phyloP scores from a whole-genome alignment of 1,140 invertebrate genomes.

The Aphaenogaster rudis region DNA sequence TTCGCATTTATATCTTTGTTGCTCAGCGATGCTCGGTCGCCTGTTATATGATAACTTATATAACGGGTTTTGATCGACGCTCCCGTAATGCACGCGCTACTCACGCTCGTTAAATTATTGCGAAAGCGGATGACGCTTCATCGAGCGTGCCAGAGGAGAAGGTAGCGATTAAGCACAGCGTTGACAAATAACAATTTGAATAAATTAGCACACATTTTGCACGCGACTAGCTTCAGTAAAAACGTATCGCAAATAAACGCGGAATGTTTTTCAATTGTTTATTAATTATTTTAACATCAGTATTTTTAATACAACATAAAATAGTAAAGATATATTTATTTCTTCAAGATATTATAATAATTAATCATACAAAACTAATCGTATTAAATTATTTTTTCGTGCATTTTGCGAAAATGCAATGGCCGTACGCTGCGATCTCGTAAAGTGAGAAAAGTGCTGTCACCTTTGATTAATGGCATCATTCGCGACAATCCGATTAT shows the following conservation, averaged over 20 bases:
- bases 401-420: not conserved
- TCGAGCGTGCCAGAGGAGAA: conserved; percentile 63
- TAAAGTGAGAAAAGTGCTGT: conserved; percentile 40
- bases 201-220: conserved; percentile 18
- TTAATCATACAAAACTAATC: not conserved
- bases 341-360: not conserved
- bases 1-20: conserved; percentile 16
- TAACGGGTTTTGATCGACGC: conserved; percentile 46
- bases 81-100: conserved; percentile 9
- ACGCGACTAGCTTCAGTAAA: not conserved
- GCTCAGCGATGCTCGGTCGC: not conserved
- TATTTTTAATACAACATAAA: not conserved
- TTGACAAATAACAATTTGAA: conserved; percentile 28
- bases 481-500: conserved; percentile 53
- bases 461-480: conserved; percentile 43
- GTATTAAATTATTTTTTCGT: not conserved
- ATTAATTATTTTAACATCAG: not conserved
- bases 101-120: conserved; percentile 62
- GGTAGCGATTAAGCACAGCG: conserved; percentile 3
- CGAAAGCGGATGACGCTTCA: conserved; percentile 59
- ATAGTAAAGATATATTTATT: not conserved
- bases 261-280: not conserved
- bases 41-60: conserved; percentile 11
- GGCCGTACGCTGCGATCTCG: conserved; percentile 5
- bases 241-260: not conserved